Evolutionary conservation across 2,113 vertebrate genomes (phyloP).

Genomic region (Theristicus caerulescens): DNA sequence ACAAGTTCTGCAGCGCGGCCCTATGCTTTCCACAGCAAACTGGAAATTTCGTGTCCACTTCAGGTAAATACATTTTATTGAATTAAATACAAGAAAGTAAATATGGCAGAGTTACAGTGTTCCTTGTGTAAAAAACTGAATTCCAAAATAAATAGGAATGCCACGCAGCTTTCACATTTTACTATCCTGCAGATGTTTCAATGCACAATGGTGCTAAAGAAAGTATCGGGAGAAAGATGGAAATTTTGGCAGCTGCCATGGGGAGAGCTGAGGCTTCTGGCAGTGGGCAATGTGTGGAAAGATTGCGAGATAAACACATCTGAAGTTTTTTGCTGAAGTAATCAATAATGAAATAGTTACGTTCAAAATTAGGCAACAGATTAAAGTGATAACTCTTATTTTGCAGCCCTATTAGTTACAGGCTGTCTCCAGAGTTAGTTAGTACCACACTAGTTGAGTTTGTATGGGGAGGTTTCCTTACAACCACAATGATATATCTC

Average conservation of each 20-base stretch:
- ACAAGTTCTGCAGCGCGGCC: neutral
- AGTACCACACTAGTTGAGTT: fast-evolving
- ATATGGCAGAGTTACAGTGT: slow-evolving; percentile 8
- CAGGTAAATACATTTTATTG: slow-evolving; percentile 38
- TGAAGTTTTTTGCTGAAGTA: neutral
- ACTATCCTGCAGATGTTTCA: neutral
- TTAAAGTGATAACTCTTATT: neutral
- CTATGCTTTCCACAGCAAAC: neutral
- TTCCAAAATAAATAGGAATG: slow-evolving; percentile 54
- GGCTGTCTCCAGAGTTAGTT: neutral
- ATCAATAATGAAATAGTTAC: neutral
- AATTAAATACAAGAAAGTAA: slow-evolving; percentile 44
- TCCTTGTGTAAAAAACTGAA: neutral
- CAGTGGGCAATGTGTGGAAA: neutral
- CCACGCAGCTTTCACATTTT: neutral
- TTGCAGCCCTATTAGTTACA: neutral
- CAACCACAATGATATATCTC: neutral
- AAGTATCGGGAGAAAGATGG: neutral
- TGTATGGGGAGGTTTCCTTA: neutral
- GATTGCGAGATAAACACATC: neutral
- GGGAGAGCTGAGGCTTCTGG: neutral
- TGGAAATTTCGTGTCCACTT: slow-evolving; percentile 2
- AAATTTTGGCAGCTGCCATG: neutral
- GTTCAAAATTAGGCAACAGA: neutral
- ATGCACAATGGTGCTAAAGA: slow-evolving; percentile 23